phyloP scores from a whole-genome alignment of 2,797 vertebrate species.

The Muscicapa striata region DNA sequence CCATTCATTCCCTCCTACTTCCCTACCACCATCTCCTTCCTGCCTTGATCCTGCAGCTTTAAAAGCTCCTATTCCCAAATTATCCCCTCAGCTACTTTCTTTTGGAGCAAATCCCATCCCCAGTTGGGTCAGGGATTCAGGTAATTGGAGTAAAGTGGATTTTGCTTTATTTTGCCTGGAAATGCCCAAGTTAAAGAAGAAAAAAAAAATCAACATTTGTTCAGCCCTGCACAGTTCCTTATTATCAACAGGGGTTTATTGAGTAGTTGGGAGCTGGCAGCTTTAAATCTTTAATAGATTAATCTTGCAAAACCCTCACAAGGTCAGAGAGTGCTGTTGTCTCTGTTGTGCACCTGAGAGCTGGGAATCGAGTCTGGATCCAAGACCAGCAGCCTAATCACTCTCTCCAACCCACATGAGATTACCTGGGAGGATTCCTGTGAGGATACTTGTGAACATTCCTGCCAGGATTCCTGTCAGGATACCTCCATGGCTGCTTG shows the following conservation, averaged over 20 bases:
- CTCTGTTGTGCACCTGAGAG: background rate
- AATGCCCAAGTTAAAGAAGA: background rate
- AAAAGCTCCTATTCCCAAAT: background rate
- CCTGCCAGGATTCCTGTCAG: background rate
- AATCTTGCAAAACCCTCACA: slow-evolving; percentile 3
- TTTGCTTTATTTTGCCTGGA: background rate
- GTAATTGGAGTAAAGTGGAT: background rate
- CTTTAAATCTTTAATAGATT: slow-evolving; percentile 55
- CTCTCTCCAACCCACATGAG: background rate
- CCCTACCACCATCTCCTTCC: background rate
- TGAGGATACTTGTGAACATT: background rate
- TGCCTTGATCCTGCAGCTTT: background rate
- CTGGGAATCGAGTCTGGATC: slow-evolving; percentile 13
- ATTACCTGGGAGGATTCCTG: background rate
- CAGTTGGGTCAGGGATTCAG: background rate
- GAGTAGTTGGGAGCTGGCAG: background rate
- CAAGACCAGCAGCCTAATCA: background rate
- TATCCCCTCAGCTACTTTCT: background rate
- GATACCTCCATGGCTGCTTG: background rate
- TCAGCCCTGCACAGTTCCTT: fast-evolving
- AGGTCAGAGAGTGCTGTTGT: background rate
- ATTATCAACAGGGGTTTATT: background rate
- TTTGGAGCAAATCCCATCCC: background rate
- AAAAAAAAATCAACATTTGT: background rate
- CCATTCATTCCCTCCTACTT: background rate